phyloP scores from a whole-genome alignment of 1,140 invertebrate genomes.

The Papilio xuthus region DNA sequence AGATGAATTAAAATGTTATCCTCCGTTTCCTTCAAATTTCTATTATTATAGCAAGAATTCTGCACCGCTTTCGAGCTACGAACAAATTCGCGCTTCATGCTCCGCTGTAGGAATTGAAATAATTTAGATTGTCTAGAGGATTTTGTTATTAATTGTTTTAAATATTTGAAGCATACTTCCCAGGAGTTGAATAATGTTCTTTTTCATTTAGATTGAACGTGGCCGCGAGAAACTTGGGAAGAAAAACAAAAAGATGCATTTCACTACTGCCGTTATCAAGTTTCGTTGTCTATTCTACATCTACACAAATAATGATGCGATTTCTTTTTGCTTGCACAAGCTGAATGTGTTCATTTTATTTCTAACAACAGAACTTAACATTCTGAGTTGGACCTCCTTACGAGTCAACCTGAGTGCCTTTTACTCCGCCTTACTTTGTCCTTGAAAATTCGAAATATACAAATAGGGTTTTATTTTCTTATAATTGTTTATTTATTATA shows the following conservation, averaged over 20 bases:
- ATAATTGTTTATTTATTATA: neutral
- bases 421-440: neutral
- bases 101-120: constrained; percentile 29
- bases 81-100: constrained; percentile 17
- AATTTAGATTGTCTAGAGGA: constrained; percentile 24
- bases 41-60: constrained; percentile 34
- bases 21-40: constrained; percentile 33
- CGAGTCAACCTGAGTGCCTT: neutral
- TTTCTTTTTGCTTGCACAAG: constrained; percentile 6
- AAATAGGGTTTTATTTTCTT: neutral
- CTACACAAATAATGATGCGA: constrained; percentile 4
- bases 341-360: constrained; percentile 19
- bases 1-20: constrained; percentile 39
- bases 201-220: constrained; percentile 24
- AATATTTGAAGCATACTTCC: constrained; percentile 34
- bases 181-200: constrained; percentile 4
- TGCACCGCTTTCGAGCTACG: constrained; percentile 1
- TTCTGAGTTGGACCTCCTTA: constrained; percentile 6
- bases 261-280: constrained; percentile 1
- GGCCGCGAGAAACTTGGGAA: constrained; percentile 7
- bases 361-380: constrained; percentile 1
- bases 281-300: constrained; percentile 25
- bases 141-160: constrained; percentile 32
- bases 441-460: neutral
- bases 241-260: constrained; percentile 20